A percentile compares a stretch with the other conserved stretches of the same genome.
Conservation (phyloP, 2,113 vertebrate genomes). For the Phyllostomus hastatus region DNA sequence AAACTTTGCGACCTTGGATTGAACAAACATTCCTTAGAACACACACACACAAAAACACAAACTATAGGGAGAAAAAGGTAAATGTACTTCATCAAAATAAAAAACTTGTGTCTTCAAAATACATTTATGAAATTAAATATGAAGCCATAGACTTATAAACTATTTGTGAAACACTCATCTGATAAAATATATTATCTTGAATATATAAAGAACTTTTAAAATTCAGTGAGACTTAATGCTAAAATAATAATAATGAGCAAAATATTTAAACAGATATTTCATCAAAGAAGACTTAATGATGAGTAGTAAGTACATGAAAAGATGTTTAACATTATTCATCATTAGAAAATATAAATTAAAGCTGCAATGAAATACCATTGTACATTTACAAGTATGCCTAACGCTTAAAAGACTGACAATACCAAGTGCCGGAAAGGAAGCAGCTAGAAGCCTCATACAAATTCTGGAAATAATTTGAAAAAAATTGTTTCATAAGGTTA, state of each 20-base stretch:
- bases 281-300: background rate
- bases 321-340: background rate
- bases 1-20: background rate
- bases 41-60: background rate
- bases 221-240: background rate
- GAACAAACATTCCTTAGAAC: background rate
- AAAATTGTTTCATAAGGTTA: background rate
- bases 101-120: background rate
- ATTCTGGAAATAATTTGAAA: conserved; percentile 15
- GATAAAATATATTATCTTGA: background rate
- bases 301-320: background rate
- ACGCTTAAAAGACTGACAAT: background rate
- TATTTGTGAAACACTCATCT: background rate
- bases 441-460: background rate
- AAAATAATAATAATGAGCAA: background rate
- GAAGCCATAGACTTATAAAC: background rate
- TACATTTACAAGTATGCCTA: background rate
- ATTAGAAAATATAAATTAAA: background rate
- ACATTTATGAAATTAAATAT: background rate
- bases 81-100: background rate
- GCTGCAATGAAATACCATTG: background rate
- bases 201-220: background rate
- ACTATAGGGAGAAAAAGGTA: background rate
- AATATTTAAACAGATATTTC: background rate
- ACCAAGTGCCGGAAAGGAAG: background rate